Conservation (phyloP, 2,113 vertebrate genomes). For the Baryphthengus martii region DNA sequence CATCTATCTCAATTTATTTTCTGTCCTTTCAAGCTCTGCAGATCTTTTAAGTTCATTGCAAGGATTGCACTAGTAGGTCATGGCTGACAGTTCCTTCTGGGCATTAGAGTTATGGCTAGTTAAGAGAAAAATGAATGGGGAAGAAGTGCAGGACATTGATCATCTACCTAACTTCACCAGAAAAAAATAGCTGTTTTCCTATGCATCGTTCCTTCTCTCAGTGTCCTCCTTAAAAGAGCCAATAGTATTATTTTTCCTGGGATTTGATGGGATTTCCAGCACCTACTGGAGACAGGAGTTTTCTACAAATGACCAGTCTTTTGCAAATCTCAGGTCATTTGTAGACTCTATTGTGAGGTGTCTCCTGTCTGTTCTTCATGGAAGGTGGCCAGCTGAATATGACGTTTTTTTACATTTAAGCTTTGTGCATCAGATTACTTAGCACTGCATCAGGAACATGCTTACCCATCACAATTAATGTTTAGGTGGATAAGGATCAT, state of each 20-base stretch:
- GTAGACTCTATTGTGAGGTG: neutral
- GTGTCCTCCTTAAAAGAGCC: neutral
- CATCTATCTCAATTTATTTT: neutral
- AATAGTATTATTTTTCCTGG: neutral
- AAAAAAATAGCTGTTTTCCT: neutral
- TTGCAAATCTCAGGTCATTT: neutral
- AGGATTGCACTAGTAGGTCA: neutral
- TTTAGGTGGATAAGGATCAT: neutral
- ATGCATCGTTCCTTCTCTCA: neutral
- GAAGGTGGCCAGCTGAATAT: neutral
- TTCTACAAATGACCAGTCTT: neutral
- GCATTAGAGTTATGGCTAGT: neutral
- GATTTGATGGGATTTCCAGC: neutral
- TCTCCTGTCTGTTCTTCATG: neutral
- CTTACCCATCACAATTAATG: rapidly evolving
- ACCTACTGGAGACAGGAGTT: neutral
- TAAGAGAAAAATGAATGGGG: neutral
- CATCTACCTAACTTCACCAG: neutral
- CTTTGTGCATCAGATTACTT: neutral
- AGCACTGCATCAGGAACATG: neutral
- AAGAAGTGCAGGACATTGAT: neutral
- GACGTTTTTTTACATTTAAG: neutral
- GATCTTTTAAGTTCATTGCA: neutral
- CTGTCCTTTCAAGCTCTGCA: neutral
- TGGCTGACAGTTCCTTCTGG: neutral